Evolutionary conservation across 2,888 invertebrate genomes (phyloP).

Genomic region (Noctua pronuba): DNA sequence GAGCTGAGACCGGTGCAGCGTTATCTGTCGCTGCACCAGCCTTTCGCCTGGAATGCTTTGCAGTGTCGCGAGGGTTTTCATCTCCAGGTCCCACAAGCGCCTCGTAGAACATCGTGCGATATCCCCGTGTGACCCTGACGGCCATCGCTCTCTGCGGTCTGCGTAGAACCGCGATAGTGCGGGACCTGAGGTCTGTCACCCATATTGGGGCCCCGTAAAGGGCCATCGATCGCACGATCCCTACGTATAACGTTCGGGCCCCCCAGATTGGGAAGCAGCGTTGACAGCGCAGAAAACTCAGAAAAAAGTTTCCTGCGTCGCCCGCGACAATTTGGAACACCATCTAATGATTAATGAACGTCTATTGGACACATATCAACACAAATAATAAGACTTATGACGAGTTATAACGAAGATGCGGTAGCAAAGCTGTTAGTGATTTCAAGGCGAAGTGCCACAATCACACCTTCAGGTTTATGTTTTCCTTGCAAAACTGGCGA

Average conservation of each 20-base stretch:
- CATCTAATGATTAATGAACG: constrained; percentile 3
- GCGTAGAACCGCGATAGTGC: too few species aligned
- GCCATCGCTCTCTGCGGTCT: neutral
- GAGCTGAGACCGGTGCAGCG: too few species aligned
- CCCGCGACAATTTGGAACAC: constrained; percentile 25
- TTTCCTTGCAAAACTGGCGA: constrained; percentile 25
- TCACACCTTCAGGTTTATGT: constrained; percentile 8
- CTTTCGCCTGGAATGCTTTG: too few species aligned
- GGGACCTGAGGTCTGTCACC: too few species aligned
- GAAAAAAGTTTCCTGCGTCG: constrained; percentile 41
- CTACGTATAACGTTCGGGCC: too few species aligned
- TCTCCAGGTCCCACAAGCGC: neutral
- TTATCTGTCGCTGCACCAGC: too few species aligned
- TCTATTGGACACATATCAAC: too few species aligned
- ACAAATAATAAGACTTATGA: too few species aligned
- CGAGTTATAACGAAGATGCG: too few species aligned
- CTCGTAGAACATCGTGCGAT: neutral
- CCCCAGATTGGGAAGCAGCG: too few species aligned
- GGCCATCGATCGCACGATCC: neutral
- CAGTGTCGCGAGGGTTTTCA: too few species aligned
- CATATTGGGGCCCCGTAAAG: neutral
- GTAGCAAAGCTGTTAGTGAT: too few species aligned
- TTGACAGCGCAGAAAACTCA: constrained; percentile 15
- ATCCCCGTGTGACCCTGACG: neutral
- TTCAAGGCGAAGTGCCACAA: neutral